phyloP scores from a whole-genome alignment of 2,888 invertebrate species.

The Ochropacha duplaris region DNA sequence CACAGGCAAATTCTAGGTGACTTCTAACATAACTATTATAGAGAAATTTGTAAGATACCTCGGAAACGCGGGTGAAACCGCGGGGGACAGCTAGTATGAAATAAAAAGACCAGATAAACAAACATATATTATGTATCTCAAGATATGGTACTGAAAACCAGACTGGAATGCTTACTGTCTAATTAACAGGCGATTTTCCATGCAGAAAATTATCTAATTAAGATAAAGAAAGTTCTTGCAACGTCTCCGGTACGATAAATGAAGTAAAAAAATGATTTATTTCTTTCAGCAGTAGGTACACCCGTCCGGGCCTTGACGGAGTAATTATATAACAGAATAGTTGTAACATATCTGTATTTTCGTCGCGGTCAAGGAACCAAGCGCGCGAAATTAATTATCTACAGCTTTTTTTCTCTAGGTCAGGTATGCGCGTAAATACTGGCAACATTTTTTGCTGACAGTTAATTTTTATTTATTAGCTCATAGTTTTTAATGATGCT shows the following conservation, averaged over 20 bases:
- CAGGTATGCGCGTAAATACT: conserved; percentile 20
- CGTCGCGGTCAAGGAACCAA: conserved; percentile 58
- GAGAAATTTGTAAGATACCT: too few species aligned
- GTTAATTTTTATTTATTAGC: neutral
- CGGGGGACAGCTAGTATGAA: too few species aligned
- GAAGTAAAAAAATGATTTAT: neutral
- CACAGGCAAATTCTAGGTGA: too few species aligned
- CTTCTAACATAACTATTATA: too few species aligned
- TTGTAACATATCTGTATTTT: conserved; percentile 39
- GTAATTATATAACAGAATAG: conserved; percentile 21
- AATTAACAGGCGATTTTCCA: neutral
- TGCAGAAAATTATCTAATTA: conserved; percentile 1
- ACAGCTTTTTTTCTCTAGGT: conserved; percentile 48
- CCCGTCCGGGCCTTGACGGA: conserved; percentile 1
- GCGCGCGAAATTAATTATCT: conserved; percentile 27
- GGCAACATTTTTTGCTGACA: conserved; percentile 1
- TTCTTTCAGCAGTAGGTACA: conserved; percentile 5
- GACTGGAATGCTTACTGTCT: neutral
- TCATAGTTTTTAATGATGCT: neutral
- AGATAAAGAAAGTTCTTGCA: neutral
- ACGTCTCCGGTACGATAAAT: neutral
- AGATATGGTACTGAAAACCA: too few species aligned
- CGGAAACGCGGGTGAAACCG: too few species aligned
- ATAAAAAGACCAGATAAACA: too few species aligned
- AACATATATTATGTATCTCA: too few species aligned